Conservation (phyloP, 2,888 invertebrate species). For the Drosophila prostipennis region DNA sequence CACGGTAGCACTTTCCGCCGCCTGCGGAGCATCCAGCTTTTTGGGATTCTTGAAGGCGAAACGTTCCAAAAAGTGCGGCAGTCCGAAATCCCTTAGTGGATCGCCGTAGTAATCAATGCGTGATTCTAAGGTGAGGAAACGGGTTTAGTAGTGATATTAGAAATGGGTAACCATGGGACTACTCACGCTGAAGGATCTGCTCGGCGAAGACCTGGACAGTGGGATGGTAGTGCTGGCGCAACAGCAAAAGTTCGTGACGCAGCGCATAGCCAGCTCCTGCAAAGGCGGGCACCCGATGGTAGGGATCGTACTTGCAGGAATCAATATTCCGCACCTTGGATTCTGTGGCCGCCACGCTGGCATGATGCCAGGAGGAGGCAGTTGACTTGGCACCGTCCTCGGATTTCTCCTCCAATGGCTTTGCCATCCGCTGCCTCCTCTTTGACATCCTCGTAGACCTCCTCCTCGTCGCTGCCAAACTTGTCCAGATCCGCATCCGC, state of each 20-base stretch:
- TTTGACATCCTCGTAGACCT: constrained; percentile 78
- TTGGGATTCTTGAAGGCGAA: constrained; percentile 98
- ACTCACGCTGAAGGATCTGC: constrained; percentile 89
- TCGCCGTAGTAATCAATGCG: constrained; percentile 94
- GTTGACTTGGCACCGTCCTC: constrained; percentile 58
- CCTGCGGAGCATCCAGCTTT: constrained; percentile 84
- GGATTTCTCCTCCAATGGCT: constrained; percentile 20
- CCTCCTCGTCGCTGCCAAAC: constrained; percentile 82
- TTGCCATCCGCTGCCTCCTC: constrained; percentile 43
- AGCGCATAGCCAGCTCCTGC: constrained; percentile 90
- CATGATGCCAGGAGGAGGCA: constrained; percentile 82
- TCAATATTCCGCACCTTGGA: constrained; percentile 70
- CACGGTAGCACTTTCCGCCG: constrained; percentile 83
- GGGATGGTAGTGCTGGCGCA: constrained; percentile 94
- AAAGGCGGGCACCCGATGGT: constrained; percentile 92
- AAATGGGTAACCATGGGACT: neutral
- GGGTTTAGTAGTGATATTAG: neutral
- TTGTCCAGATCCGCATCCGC: constrained; percentile 74
- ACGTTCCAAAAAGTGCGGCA: constrained; percentile 95
- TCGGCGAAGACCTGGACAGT: constrained; percentile 94
- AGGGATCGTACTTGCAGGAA: constrained; percentile 87
- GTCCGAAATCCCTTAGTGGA: constrained; percentile 95
- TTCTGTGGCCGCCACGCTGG: constrained; percentile 59
- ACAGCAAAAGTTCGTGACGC: constrained; percentile 89
- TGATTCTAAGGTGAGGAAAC: constrained; percentile 85